Evolutionary conservation across 1,140 invertebrate genomes (phyloP).

Genomic region (Bombus confusus): DNA sequence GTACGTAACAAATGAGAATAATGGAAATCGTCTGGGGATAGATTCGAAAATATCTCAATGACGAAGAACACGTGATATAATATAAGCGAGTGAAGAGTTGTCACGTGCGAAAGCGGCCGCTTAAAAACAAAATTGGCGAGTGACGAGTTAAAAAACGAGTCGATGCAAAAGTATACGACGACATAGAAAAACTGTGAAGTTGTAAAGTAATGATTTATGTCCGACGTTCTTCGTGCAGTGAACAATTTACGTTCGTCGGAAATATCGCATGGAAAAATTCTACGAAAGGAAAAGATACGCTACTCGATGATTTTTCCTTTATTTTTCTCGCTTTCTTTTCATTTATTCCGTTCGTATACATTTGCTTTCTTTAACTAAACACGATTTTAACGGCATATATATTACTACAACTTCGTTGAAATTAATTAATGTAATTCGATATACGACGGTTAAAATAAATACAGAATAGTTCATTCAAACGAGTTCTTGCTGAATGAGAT

Average conservation of each 20-base stretch:
- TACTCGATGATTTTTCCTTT: neutral
- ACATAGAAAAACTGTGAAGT: neutral
- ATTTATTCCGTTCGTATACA: neutral
- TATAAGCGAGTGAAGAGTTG: neutral
- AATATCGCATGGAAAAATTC: neutral
- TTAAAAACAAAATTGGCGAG: slow-evolving; percentile 21
- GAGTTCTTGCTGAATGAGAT: no score
- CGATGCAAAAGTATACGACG: neutral
- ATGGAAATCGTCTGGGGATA: neutral
- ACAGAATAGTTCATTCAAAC: no score
- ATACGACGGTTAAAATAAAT: no score
- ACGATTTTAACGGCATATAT: no score
- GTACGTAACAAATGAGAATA: slow-evolving; percentile 19
- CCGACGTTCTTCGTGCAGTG: neutral
- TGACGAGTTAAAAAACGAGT: slow-evolving; percentile 17
- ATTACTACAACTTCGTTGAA: no score
- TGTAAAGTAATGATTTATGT: neutral
- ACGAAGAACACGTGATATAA: slow-evolving; percentile 27
- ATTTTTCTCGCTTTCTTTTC: neutral
- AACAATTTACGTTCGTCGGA: neutral
- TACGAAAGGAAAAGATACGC: neutral
- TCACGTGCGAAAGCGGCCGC: neutral
- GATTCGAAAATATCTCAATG: neutral
- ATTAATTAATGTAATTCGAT: no score
- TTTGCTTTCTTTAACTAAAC: neutral